Percentiles rank a stretch among this genome's conserved stretches.
phyloP scores from a whole-genome alignment of 2,888 invertebrate species.

The Aphidius colemani region DNA sequence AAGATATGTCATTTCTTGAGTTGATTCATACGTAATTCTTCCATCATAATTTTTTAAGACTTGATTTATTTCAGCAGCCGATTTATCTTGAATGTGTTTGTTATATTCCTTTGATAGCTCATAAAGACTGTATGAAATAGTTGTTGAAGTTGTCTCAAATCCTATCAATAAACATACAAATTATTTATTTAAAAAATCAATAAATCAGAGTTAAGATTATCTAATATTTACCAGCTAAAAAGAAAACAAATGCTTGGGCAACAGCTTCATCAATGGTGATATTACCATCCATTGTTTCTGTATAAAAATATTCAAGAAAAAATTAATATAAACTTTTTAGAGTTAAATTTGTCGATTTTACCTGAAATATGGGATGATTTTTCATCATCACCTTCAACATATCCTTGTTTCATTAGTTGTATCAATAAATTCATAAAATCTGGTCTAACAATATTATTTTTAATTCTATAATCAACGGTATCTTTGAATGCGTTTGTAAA shows the following conservation, averaged over 20 bases:
- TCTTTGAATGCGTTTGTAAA: conserved; percentile 52
- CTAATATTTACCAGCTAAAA: conserved; percentile 54
- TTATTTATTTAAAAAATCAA: no score
- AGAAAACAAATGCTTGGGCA: conserved; percentile 61
- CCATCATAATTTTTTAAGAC: conserved; percentile 47
- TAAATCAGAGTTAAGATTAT: no score
- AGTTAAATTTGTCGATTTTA: not conserved
- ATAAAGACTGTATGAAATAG: conserved; percentile 60
- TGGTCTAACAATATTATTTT: conserved; percentile 46
- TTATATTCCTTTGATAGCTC: conserved; percentile 56
- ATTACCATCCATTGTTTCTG: conserved; percentile 32
- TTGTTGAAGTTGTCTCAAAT: conserved; percentile 63
- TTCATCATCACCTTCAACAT: conserved; percentile 38
- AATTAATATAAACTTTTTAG: no score
- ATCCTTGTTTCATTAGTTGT: conserved; percentile 49
- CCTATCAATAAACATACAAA: no score
- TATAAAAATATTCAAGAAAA: not conserved
- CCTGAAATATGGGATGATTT: conserved; percentile 23
- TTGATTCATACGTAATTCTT: conserved; percentile 57
- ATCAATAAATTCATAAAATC: conserved; percentile 57
- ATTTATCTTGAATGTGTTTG: conserved; percentile 57
- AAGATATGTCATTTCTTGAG: conserved; percentile 61
- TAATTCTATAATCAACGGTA: conserved; percentile 48
- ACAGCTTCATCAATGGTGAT: conserved; percentile 58
- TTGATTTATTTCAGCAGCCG: conserved; percentile 56